Percentiles rank a stretch among this genome's conserved stretches.
Evolutionary conservation across 1,140 invertebrate species (phyloP).

Genomic region (Lepeophtheirus salmonis): DNA sequence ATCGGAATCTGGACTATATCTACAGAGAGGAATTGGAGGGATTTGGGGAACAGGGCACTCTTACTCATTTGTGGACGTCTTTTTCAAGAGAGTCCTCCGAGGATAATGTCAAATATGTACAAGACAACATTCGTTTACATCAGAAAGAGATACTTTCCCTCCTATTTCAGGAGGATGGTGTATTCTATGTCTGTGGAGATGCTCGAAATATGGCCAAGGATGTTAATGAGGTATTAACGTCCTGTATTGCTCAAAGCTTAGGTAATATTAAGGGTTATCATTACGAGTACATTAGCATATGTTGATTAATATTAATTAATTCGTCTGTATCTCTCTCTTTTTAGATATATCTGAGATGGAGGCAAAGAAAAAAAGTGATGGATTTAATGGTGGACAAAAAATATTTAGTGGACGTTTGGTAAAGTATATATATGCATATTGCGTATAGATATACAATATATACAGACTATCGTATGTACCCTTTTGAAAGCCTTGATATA

Average conservation of each 20-base stretch:
- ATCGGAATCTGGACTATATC: neutral
- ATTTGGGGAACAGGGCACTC: conserved; percentile 30
- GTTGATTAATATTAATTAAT: too few species aligned
- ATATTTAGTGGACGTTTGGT: neutral
- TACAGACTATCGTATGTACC: too few species aligned
- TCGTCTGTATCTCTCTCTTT: neutral
- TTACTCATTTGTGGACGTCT: conserved; percentile 37
- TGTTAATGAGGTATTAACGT: conserved; percentile 38
- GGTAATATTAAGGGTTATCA: conserved; percentile 21
- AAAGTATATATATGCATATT: neutral
- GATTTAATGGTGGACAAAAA: neutral
- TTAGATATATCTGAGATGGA: neutral
- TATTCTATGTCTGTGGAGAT: conserved; percentile 58
- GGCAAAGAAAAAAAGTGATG: neutral
- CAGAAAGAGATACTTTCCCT: conserved; percentile 35
- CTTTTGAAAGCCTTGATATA: too few species aligned
- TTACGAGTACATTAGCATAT: too few species aligned
- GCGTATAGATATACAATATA: too few species aligned
- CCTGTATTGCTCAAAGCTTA: conserved; percentile 32
- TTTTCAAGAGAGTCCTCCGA: conserved; percentile 41
- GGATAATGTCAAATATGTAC: conserved; percentile 34
- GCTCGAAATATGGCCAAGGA: conserved; percentile 47
- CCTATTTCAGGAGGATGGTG: conserved; percentile 35
- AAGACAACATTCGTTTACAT: conserved; percentile 38
- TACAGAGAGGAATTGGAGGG: conserved; percentile 32